Evolutionary conservation across 2,888 invertebrate species (phyloP), one percentile per base, ranked within the genome.

Genomic region (Cristatella mucedo): DNA sequence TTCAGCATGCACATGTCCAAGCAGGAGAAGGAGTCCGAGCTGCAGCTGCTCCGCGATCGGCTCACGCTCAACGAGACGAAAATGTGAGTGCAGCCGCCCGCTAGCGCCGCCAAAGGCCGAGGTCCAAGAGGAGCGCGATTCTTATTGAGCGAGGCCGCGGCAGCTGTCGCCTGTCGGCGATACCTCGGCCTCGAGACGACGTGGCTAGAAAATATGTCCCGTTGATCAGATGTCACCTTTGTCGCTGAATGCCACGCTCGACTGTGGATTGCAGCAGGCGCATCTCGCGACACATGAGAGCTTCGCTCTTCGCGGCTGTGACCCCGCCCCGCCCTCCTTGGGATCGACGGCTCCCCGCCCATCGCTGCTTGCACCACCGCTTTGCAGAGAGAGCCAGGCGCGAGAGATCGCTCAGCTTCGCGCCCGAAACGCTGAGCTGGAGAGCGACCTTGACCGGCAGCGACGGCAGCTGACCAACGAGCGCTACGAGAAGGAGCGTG

Each of bases 401-500:
- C 48, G 63, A 39, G 66, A 66, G 46, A 49, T 65, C 31, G 54
- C 58, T 3, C 54, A 56, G 5, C 49, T 61, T 13, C 46, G 64
- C 16, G 58, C 58, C 3, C 49, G 56, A 19, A 57, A 57, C 43
- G 57, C 63, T 2, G 66, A 66, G 42, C 44, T 64, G 24, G 65
- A 67, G 37, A 56, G 61, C 9, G 65, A 67, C 39, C 49, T 59
- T 4, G 67, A 66, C 37, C 49, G 62, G 40, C 46, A 63, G 11
- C 47, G 61, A 13, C 41, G 65, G 33, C 61, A 61, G 42, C 49
- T 67, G 15, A 66, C 66, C 26, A 61, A 57, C 47, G 66, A 66
- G 42, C 55, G 58, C 42, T 67, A 63, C 54, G 65, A 67, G 50
- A 55, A 62, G 42, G 66, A 66, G 48, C 47, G 64, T 36, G 55